Conservation (phyloP, 2,888 invertebrate species). For the Aspidiotus rigidus region DNA sequence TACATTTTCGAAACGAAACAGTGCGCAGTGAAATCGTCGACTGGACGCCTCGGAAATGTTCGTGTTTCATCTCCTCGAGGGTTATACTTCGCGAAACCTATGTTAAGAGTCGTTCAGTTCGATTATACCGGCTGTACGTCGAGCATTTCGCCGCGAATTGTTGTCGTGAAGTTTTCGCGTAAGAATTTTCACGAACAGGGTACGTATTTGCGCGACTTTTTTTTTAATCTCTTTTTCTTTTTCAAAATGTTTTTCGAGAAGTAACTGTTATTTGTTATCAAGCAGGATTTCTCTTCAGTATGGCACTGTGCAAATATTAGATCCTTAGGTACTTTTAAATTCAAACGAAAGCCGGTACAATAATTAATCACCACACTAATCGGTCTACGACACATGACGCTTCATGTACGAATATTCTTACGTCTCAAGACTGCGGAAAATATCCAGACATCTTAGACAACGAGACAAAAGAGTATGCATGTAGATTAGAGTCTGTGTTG, state of each 20-base stretch:
- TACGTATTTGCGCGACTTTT: not conserved
- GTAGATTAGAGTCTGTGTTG: too few species aligned
- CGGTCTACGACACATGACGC: too few species aligned
- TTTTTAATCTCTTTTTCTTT: not conserved
- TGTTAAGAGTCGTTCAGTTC: slow-evolving; percentile 30
- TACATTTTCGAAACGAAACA: slow-evolving; percentile 8
- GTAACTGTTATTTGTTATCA: too few species aligned
- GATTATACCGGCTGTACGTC: slow-evolving; percentile 24
- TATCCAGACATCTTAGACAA: too few species aligned
- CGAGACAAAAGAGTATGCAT: too few species aligned
- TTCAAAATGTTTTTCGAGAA: not conserved
- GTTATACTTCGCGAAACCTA: slow-evolving; percentile 23
- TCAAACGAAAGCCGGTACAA: too few species aligned
- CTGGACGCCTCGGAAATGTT: slow-evolving; percentile 22
- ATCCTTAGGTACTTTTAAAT: too few species aligned
- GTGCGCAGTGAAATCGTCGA: slow-evolving; percentile 27
- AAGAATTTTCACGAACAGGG: slow-evolving; percentile 7
- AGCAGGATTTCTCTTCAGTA: too few species aligned
- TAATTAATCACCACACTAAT: too few species aligned
- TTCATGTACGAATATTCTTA: too few species aligned
- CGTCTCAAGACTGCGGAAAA: too few species aligned
- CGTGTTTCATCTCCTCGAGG: slow-evolving; percentile 11
- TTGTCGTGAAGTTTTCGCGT: slow-evolving; percentile 16
- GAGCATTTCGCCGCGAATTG: slow-evolving; percentile 13
- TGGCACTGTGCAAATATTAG: too few species aligned